Base-by-base conservation (phyloP, 2,113 vertebrate species). In the Ceyx margarethae region DNA sequence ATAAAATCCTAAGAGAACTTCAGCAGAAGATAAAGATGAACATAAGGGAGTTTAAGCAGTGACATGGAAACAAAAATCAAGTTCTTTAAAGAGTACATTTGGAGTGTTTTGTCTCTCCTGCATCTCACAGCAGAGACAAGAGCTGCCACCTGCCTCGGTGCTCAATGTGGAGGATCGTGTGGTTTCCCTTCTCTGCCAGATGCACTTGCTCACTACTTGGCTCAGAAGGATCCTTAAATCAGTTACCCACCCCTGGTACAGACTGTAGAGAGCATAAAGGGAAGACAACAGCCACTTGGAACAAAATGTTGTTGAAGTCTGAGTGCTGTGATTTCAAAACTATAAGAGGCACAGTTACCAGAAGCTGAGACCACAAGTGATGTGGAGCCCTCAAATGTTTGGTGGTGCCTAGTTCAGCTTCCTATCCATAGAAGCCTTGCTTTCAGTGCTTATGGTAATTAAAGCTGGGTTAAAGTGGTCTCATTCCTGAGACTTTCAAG, bases 111-210 rank as follows among this genome's bases (percentile, higher is more conserved):
- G 45, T 81, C 48, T 53, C 13, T n/a, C 72, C 48, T 81, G 40
- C 40, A 11, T 76, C 71, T 75, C 1, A 1, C 15, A 31, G 81
- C 60, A 62, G 72, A 77, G 76, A 50, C 58, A 68, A 11, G 67
- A 48, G 21, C 64, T 92, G 71, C 67, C 60, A 64, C 40, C 23
- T 81, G 31, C 15, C 51, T 81, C 64, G 0, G 0, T 33, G 72
- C 37, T 80, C 51, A 31, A 12, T 0, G 0, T 0, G 6, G 42
- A 51, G 74, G 69, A 45, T 37, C 0, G 50, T 78, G 66, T 81
- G 86, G 18, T 45, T 91, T 91, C 89, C 57, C 4, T 1, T 65
- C 54, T 91, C 26, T 45, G 89, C 29, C 61, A 65, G 84, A 23
- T 3, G 9, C 19, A 54, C 33, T 81, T 0, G 0, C 40, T 84